These are phyloP conservation scores for Pyrochroa serraticornis DNA, from an alignment of 2,888 invertebrate genomes.

Conservation along the genomic window DNA sequence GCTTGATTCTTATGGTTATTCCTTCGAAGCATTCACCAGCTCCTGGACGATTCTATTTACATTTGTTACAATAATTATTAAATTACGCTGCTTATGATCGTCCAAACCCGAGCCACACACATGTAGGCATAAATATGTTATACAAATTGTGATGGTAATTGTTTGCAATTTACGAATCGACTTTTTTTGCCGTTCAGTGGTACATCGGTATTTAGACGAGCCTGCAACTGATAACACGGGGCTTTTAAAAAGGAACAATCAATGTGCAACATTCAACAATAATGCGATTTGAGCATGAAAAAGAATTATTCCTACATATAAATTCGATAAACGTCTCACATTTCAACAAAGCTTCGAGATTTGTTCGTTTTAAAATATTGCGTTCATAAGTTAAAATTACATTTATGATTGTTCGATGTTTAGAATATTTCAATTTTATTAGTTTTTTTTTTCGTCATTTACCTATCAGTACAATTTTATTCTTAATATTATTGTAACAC, in stretches of 20 bases:
- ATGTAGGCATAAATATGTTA: no score
- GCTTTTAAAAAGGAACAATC: constrained; percentile 8
- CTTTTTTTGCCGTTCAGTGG: no score
- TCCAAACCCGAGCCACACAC: no score
- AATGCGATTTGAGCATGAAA: constrained; percentile 34
- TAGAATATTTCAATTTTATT: constrained; percentile 37
- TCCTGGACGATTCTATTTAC: constrained; percentile 17
- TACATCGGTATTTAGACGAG: no score
- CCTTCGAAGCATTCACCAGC: constrained; percentile 20
- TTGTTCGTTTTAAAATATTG: constrained; percentile 34
- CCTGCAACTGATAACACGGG: background rate
- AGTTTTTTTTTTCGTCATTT: constrained; percentile 18
- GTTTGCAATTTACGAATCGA: no score
- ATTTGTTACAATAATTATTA: constrained; percentile 7
- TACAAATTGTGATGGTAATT: no score
- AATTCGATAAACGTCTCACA: constrained; percentile 20
- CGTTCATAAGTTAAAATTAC: constrained; percentile 30
- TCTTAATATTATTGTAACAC: constrained; percentile 1
- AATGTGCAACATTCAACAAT: constrained; percentile 35
- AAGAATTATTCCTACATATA: constrained; percentile 16
- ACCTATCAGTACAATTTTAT: constrained; percentile 13
- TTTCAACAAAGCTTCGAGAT: constrained; percentile 23
- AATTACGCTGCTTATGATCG: background rate
- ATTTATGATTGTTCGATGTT: constrained; percentile 54
- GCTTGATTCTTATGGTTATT: constrained; percentile 19